A percentile compares a stretch with the other conserved stretches of the same genome.
Conservation (phyloP, 53 echinoderm and acorn worm genomes). For the Paracentrotus lividus region DNA sequence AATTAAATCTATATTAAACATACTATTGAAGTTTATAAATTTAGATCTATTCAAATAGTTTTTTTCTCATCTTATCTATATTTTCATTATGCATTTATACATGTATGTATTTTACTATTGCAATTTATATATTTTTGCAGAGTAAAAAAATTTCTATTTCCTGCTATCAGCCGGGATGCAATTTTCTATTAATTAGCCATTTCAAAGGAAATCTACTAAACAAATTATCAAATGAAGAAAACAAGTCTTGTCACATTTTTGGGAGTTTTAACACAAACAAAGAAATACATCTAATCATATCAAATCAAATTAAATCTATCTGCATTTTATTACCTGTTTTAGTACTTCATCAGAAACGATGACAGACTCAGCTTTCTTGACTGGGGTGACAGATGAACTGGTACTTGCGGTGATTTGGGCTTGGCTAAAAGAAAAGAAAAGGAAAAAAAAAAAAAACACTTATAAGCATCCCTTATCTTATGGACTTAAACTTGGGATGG, state of each 20-base stretch:
- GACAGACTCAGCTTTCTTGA: slow-evolving; percentile 59
- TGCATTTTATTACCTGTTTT: neutral
- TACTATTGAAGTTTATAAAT: neutral
- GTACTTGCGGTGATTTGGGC: neutral
- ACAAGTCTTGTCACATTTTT: too few species aligned
- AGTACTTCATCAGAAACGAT: slow-evolving; percentile 37
- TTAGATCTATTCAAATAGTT: too few species aligned
- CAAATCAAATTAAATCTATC: neutral
- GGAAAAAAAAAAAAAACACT: neutral
- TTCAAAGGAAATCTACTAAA: too few species aligned
- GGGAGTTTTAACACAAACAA: too few species aligned
- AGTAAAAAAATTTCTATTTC: too few species aligned
- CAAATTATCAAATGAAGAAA: too few species aligned
- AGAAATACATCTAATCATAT: neutral
- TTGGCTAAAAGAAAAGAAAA: slow-evolving; percentile 21
- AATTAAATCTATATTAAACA: neutral
- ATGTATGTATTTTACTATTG: too few species aligned
- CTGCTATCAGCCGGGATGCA: too few species aligned
- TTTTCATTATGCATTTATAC: too few species aligned
- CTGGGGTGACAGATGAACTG: slow-evolving; percentile 54
- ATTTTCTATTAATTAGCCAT: too few species aligned
- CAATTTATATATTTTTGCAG: too few species aligned
- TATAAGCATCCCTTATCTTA: neutral
- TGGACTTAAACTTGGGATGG: neutral
- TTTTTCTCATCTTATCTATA: too few species aligned